Conservation (phyloP, 2,113 vertebrate genomes). For the Dascyllus trimaculatus region DNA sequence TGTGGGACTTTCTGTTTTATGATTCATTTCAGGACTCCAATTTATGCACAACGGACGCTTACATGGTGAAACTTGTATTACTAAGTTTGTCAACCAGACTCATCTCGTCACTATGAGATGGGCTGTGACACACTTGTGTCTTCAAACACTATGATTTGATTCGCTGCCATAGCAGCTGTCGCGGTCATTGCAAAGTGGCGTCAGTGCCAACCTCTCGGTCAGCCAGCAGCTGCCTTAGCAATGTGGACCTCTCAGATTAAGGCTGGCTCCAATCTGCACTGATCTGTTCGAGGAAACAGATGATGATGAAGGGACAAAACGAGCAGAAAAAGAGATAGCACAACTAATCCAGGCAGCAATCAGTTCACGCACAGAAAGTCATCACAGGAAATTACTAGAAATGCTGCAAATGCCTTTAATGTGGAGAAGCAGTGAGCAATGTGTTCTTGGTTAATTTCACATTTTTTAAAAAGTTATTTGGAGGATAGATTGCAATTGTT, state of each 20-base stretch:
- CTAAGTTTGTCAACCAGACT: slow-evolving; percentile 11
- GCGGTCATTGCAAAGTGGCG: slow-evolving; percentile 65
- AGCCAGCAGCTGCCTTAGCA: slow-evolving; percentile 70
- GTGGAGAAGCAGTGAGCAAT: slow-evolving; percentile 44
- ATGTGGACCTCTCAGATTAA: slow-evolving; percentile 74
- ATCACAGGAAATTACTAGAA: slow-evolving; percentile 51
- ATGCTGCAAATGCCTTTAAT: slow-evolving; percentile 27
- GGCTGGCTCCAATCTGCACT: slow-evolving; percentile 68
- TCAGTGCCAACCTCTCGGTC: slow-evolving; percentile 67
- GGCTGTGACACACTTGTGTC: slow-evolving; percentile 34
- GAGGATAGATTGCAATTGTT: slow-evolving; percentile 12
- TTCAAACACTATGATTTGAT: slow-evolving; percentile 33
- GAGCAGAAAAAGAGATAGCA: slow-evolving; percentile 51
- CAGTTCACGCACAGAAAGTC: slow-evolving; percentile 41
- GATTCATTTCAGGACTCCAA: neutral
- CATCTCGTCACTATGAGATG: slow-evolving; percentile 17
- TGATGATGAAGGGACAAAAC: slow-evolving; percentile 62
- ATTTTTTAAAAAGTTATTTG: slow-evolving; percentile 41
- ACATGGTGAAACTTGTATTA: slow-evolving; percentile 4
- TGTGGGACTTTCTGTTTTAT: neutral
- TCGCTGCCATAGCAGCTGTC: slow-evolving; percentile 66
- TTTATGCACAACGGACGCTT: neutral
- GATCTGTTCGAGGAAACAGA: slow-evolving; percentile 72
- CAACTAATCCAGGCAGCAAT: slow-evolving; percentile 63
- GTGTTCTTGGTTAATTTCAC: slow-evolving; percentile 54